Evolutionary conservation across 2,113 vertebrate genomes (phyloP).

Genomic region (Coregonus clupeaformis): DNA sequence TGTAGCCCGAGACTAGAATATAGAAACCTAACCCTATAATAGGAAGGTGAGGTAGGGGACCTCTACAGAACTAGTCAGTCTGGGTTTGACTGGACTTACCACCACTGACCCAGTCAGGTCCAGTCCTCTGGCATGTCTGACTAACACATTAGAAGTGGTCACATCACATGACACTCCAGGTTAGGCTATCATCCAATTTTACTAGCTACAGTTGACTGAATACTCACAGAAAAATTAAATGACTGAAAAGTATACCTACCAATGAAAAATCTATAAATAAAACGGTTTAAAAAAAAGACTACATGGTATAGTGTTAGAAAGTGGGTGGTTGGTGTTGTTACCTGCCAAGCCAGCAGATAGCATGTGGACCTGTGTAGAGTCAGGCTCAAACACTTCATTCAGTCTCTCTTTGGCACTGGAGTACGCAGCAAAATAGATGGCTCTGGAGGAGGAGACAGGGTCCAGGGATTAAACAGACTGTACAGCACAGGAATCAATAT

Average conservation of each 20-base stretch:
- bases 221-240: background rate
- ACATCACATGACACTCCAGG: background rate
- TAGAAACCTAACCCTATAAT: background rate
- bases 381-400: conserved; percentile 86
- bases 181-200: too few relatives aligned
- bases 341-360: conserved; percentile 94
- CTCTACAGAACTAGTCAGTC: background rate
- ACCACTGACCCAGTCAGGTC: background rate
- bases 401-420: conserved; percentile 93
- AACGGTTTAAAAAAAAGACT: background rate
- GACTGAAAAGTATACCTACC: conserved; percentile 14
- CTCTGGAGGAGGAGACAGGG: conserved; percentile 70
- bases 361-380: conserved; percentile 95
- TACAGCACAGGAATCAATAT: background rate
- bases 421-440: conserved; percentile 98
- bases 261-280: background rate
- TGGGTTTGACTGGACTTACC: background rate
- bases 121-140: conserved; percentile 8
- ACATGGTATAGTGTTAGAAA: too few relatives aligned
- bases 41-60: background rate
- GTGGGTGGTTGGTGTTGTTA: conserved; percentile 59
- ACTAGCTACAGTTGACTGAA: too few relatives aligned
- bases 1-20: too few relatives aligned
- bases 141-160: conserved; percentile 6
- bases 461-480: background rate